These are phyloP conservation scores for Listronotus oregonensis DNA, from an alignment of 1,140 invertebrate genomes.

Conservation along the genomic window DNA sequence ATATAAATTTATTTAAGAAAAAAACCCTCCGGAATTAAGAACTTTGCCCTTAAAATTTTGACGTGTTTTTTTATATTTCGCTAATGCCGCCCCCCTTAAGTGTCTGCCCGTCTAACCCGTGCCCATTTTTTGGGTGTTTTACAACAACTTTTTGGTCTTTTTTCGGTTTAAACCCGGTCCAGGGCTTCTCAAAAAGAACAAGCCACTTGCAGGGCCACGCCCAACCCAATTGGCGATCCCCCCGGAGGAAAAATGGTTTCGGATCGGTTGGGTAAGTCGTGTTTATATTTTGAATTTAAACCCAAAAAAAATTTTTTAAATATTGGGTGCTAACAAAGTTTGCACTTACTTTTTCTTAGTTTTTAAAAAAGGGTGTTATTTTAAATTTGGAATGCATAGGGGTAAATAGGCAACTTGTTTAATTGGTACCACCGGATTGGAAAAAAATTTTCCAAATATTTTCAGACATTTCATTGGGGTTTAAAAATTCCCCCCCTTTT, in stretches of 20 bases:
- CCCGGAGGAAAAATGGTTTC: conserved; percentile 56
- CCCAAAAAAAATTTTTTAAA: conserved; percentile 1
- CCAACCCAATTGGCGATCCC: conserved; percentile 65
- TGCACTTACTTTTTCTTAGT: too few species aligned
- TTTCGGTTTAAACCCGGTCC: conserved; percentile 80
- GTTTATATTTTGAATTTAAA: conserved; percentile 11
- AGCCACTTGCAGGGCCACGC: conserved; percentile 66
- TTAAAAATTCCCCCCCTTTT: too few species aligned
- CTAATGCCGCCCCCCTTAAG: neutral
- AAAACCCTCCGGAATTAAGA: neutral
- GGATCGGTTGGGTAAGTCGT: conserved; percentile 62
- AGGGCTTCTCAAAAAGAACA: conserved; percentile 90
- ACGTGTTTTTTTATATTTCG: neutral
- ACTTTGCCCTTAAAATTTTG: neutral
- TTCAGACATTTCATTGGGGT: too few species aligned
- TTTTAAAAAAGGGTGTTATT: too few species aligned
- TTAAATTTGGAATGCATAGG: too few species aligned
- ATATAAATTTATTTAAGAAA: too few species aligned
- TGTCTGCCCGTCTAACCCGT: conserved; percentile 38
- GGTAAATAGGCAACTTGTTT: too few species aligned
- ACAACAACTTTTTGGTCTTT: conserved; percentile 80
- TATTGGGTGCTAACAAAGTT: too few species aligned
- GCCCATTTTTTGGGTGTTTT: conserved; percentile 44
- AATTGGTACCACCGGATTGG: too few species aligned
- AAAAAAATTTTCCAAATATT: too few species aligned